A percentile compares a stretch with the other conserved stretches of the same genome.
phyloP scores from a whole-genome alignment of 1,140 invertebrate genomes.

The Vollenhovia emeryi region DNA sequence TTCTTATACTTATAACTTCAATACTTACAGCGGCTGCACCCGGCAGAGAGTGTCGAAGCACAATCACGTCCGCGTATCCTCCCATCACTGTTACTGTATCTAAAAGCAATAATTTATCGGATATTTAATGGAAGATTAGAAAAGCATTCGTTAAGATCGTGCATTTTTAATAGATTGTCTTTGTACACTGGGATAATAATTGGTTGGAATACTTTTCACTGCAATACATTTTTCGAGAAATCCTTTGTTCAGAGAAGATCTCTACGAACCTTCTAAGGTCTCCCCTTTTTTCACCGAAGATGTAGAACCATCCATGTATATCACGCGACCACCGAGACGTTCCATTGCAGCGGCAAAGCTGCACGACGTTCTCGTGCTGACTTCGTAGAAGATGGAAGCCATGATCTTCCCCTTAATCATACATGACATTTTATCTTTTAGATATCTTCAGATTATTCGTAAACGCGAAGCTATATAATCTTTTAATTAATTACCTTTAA shows the following conservation, averaged over 20 bases:
- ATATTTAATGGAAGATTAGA: not conserved
- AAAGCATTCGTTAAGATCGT: not conserved
- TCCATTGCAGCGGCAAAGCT: slow-evolving; percentile 99
- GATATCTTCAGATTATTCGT: not conserved
- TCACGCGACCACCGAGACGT: slow-evolving; percentile 95
- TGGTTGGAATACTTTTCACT: not conserved
- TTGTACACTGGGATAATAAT: not conserved
- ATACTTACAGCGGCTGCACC: slow-evolving; percentile 95
- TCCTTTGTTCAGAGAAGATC: not conserved
- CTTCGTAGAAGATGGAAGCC: slow-evolving; percentile 99
- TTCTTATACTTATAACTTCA: not conserved
- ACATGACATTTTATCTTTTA: not conserved
- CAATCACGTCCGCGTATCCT: slow-evolving; percentile 96
- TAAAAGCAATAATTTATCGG: slow-evolving; percentile 74
- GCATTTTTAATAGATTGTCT: not conserved
- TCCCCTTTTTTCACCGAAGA: slow-evolving; percentile 99
- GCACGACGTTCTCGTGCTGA: slow-evolving; percentile 97
- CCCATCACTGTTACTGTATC: slow-evolving; percentile 95
- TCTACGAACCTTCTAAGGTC: slow-evolving; percentile 91
- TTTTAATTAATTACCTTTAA: slow-evolving; percentile 87
- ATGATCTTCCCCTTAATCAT: slow-evolving; percentile 93
- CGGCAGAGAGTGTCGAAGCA: slow-evolving; percentile 96
- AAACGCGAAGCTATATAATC: not conserved
- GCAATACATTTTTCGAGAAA: not conserved
- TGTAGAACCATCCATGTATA: slow-evolving; percentile 94